These are phyloP conservation scores for Parthenolecanium corni DNA, from an alignment of 2,888 invertebrate genomes.

Conservation along the genomic window DNA sequence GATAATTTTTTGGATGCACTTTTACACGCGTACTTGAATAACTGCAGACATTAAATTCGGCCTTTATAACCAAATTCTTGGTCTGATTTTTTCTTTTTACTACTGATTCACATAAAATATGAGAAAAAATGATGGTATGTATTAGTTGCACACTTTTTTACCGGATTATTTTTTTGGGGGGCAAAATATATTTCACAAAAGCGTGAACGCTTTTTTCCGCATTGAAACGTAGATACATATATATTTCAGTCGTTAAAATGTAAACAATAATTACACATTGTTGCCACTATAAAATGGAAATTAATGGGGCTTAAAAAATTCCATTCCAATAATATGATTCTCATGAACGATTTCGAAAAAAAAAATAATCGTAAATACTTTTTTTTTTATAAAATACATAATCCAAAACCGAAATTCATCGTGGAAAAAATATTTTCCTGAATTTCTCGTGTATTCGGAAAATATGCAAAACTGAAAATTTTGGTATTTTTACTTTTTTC, in stretches of 20 bases:
- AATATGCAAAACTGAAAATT: not conserved
- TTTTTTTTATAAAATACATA: too few relatives aligned
- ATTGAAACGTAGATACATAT: not conserved
- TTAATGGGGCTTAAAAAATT: not conserved
- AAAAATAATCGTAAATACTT: not conserved
- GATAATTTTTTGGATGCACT: too few relatives aligned
- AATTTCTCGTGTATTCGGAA: not conserved
- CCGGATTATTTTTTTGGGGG: not conserved
- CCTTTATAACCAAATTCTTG: too few relatives aligned
- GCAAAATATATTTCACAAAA: too few relatives aligned
- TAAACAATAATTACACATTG: not conserved
- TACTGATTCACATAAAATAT: too few relatives aligned
- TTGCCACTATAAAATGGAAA: not conserved
- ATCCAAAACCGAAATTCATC: too few relatives aligned
- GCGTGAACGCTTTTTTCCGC: not conserved
- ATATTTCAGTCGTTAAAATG: not conserved
- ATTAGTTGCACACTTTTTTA: not conserved
- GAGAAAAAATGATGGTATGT: too few relatives aligned
- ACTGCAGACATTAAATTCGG: too few relatives aligned
- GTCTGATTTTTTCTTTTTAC: too few relatives aligned
- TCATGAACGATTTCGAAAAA: not conserved
- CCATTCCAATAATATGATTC: not conserved
- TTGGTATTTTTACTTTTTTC: not conserved
- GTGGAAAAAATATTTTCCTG: not conserved
- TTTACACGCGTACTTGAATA: too few relatives aligned